Evolutionary conservation across 2,113 vertebrate genomes (phyloP).

Genomic region (Plecotus auritus): DNA sequence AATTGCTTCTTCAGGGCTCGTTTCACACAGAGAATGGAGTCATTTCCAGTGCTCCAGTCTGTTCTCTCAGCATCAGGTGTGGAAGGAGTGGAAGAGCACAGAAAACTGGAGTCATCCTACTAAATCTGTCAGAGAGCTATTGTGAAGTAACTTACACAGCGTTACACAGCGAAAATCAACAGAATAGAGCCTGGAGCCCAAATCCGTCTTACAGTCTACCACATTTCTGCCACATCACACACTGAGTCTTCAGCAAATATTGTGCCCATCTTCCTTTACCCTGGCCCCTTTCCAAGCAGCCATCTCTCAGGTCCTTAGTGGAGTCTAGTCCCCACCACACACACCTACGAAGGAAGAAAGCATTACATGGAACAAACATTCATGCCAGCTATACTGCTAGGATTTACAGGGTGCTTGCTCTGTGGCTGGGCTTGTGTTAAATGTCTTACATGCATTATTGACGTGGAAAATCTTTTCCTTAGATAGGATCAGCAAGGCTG

Average conservation of each 20-base stretch:
- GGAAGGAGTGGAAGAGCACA: not conserved
- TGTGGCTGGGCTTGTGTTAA: not conserved
- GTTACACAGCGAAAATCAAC: not conserved
- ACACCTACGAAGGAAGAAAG: not conserved
- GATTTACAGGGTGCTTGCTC: not conserved
- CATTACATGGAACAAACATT: not conserved
- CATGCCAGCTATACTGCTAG: not conserved
- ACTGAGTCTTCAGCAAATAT: not conserved
- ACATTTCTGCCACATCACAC: not conserved
- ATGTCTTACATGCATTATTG: not conserved
- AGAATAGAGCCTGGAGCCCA: not conserved
- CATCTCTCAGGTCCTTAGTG: not conserved
- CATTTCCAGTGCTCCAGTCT: not conserved
- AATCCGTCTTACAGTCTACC: not conserved
- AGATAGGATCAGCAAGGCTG: not conserved
- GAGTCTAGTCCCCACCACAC: not conserved
- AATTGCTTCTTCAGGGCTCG: not conserved
- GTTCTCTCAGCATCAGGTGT: not conserved
- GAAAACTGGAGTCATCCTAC: not conserved
- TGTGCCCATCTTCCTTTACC: not conserved
- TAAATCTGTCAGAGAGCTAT: not conserved
- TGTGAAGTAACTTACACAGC: not conserved
- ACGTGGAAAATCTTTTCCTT: not conserved
- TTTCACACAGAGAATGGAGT: constrained; percentile 1
- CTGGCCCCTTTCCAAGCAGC: not conserved